Conservation (phyloP, 2,888 invertebrate species). For the Latrodectus hesperus region DNA sequence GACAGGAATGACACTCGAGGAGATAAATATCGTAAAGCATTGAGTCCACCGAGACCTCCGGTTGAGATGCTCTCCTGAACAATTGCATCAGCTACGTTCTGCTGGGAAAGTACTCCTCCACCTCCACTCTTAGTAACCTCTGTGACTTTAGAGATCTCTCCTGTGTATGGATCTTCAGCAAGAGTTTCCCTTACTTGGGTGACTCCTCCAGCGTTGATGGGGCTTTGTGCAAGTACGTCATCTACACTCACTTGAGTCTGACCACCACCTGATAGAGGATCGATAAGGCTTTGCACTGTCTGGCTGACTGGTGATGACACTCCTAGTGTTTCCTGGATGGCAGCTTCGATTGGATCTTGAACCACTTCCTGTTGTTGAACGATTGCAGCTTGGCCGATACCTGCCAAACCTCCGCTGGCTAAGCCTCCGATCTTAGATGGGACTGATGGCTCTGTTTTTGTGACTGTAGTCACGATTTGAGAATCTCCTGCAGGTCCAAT, state of each 20-base stretch:
- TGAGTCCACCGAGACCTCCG: constrained; percentile 3
- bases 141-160: constrained; percentile 34
- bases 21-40: constrained; percentile 6
- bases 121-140: constrained; percentile 19
- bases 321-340: constrained; percentile 32
- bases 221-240: background rate
- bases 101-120: constrained; percentile 18
- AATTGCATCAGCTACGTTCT: constrained; percentile 44
- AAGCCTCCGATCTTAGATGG: constrained; percentile 27
- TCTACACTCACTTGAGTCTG: constrained; percentile 30
- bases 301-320: constrained; percentile 32
- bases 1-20: constrained; percentile 58
- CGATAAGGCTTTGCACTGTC: constrained; percentile 17
- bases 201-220: background rate
- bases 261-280: constrained; percentile 33
- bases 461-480: constrained; percentile 32
- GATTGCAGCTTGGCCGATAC: background rate
- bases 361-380: constrained; percentile 45
- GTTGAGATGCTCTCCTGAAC: constrained; percentile 50
- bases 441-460: constrained; percentile 16
- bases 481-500: constrained; percentile 16
- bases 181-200: constrained; percentile 36
- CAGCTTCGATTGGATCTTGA: constrained; percentile 48
- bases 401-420: constrained; percentile 1
- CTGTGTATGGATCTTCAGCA: constrained; percentile 17